These are phyloP conservation scores for Sciaenops ocellatus DNA, from an alignment of 2,797 vertebrate genomes.

Conservation along the genomic window DNA sequence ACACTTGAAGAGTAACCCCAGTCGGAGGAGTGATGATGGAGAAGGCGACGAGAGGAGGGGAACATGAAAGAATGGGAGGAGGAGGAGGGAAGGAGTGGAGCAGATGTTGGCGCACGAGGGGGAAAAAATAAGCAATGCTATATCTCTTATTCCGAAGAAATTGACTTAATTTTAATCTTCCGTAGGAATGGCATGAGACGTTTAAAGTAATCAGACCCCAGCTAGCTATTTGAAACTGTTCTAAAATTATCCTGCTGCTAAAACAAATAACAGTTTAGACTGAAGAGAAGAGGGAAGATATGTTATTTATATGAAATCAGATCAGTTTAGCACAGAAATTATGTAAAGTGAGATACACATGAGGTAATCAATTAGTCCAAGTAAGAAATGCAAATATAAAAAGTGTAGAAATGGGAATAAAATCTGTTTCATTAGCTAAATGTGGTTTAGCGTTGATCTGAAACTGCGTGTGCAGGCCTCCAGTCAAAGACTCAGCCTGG, in stretches of 20 bases:
- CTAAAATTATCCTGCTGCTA: neutral
- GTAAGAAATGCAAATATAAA: neutral
- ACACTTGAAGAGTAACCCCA: constrained; percentile 61
- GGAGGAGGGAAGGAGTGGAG: constrained; percentile 43
- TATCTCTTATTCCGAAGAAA: constrained; percentile 20
- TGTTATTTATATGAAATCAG: too few species aligned
- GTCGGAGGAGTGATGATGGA: constrained; percentile 69
- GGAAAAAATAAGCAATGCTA: constrained; percentile 20
- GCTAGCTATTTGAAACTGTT: neutral
- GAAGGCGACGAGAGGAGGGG: constrained; percentile 57
- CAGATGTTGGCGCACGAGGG: constrained; percentile 43
- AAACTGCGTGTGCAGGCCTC: neutral
- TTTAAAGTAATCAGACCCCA: neutral
- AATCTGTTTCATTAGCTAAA: neutral
- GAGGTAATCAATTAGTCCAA: neutral
- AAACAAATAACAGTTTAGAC: neutral
- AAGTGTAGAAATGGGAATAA: neutral
- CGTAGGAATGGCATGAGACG: neutral
- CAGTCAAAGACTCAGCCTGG: neutral
- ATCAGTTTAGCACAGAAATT: neutral
- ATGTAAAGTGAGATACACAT: neutral
- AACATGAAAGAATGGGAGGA: constrained; percentile 60
- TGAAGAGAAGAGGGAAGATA: neutral
- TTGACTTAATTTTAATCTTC: neutral
- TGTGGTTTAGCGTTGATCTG: neutral